Evolutionary conservation across 2,888 invertebrate genomes (phyloP), one percentile per base, ranked within the genome.

Genomic region (Orchesellides sinensis): DNA sequence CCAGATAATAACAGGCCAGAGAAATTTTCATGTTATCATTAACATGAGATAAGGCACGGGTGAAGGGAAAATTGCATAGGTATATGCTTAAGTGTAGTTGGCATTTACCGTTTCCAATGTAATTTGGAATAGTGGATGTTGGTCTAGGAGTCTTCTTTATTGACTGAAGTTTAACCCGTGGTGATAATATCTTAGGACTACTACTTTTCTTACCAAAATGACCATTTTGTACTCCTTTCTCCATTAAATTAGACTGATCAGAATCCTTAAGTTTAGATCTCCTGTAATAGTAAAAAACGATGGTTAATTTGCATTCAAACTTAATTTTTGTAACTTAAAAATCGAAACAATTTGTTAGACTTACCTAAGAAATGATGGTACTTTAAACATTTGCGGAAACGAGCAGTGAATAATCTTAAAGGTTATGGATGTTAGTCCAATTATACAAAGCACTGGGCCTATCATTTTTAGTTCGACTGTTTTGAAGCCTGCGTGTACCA

Each of bases 51-150:
- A n/a, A n/a, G n/a, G n/a, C n/a, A n/a, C n/a, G n/a, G n/a, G n/a
- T n/a, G n/a, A n/a, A n/a, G n/a, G n/a, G n/a, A 0, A 61, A 61
- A 61, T 61, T 23, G 1, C 40, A 56, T 72, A 8, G 25, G 52
- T 19, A 40, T 14, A 23, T 5, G 32, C 10, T 10, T 6, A 32
- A 32, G 32, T 6, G 6, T 6, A 32, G 5, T 47, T 21, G 66
- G 32, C 0, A 65, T 14, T 35, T 5, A 82, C 63, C 52, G 27
- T 83, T 78, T 78, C 85, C 88, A 25, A 88, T 87, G 27, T 85
- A 88, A 63, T 87, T 88, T 27, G 88, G 88, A 65, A 88, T 87
- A 0, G 88, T 86, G 1, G 88, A 88, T 32, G 79, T 83, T 21
- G 87, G 86, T 63, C 87, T 78, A 12, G 70, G 59, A 1, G 85